phyloP scores from a whole-genome alignment of 1,140 invertebrate genomes.

The Protaetia brevitarsis region DNA sequence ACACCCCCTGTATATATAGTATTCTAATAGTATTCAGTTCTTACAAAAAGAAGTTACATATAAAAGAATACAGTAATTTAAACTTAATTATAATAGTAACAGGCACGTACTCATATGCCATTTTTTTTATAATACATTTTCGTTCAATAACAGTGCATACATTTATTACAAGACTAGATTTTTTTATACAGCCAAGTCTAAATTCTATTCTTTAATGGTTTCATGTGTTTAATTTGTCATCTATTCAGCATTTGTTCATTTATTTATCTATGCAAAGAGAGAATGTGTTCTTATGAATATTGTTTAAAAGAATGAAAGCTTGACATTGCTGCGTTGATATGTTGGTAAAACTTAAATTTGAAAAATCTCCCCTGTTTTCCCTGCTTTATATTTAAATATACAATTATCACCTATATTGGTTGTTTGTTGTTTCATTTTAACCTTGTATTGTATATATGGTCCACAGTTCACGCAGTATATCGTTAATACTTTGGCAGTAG shows the following conservation, averaged over 20 bases:
- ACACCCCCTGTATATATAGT: constrained; percentile 15
- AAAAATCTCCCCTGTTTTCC: constrained; percentile 14
- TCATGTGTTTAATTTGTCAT: background rate
- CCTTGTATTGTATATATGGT: constrained; percentile 7
- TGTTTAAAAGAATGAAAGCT: background rate
- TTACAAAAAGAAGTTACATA: constrained; percentile 25
- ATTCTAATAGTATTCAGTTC: constrained; percentile 18
- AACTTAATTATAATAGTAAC: constrained; percentile 9
- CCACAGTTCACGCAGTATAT: background rate
- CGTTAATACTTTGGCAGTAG: constrained; percentile 33
- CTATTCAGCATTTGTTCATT: background rate
- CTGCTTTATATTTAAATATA: background rate
- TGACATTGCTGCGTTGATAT: constrained; percentile 6
- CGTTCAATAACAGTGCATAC: constrained; percentile 23
- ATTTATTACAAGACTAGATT: constrained; percentile 42
- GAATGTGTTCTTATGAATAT: background rate
- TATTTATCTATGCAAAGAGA: background rate
- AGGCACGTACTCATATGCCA: constrained; percentile 22
- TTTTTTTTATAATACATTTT: constrained; percentile 21
- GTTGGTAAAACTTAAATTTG: background rate
- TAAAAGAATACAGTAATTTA: constrained; percentile 3
- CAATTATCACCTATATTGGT: too few relatives aligned
- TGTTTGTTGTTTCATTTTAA: constrained; percentile 1
- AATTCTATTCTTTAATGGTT: constrained; percentile 16
- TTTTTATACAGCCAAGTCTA: constrained; percentile 40